Conservation (phyloP, 2,113 vertebrate genomes). For the Halichoerus grypus region DNA sequence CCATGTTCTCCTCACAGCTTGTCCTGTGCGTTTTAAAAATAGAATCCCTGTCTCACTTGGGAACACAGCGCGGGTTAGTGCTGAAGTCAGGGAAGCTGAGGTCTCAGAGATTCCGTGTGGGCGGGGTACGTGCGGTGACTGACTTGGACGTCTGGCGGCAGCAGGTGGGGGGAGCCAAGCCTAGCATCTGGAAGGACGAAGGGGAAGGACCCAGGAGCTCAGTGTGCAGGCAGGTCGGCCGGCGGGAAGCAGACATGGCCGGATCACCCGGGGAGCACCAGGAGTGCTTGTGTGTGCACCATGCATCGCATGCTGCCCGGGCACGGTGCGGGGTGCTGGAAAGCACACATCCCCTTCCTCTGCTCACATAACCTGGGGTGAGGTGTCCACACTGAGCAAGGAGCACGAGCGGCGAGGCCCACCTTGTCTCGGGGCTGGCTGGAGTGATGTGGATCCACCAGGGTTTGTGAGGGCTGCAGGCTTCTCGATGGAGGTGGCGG, state of each 20-base stretch:
- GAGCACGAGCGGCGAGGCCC: no score
- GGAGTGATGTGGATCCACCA: no score
- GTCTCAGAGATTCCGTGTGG: background rate
- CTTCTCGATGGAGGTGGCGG: no score
- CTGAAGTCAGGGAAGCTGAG: background rate
- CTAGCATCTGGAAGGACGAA: fast-evolving
- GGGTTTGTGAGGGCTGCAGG: fast-evolving
- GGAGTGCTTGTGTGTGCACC: fast-evolving
- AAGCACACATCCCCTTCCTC: no score
- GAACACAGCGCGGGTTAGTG: no score
- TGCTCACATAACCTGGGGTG: background rate
- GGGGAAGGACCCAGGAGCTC: background rate
- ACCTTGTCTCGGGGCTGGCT: fast-evolving
- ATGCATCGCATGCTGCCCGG: fast-evolving
- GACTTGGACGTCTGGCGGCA: background rate
- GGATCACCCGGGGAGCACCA: fast-evolving
- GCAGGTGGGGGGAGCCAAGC: background rate
- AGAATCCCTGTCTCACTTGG: background rate
- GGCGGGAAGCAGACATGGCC: background rate
- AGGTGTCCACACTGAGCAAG: fast-evolving
- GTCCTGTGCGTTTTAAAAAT: background rate
- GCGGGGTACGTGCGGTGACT: background rate
- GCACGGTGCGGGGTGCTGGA: fast-evolving
- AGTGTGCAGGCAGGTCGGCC: background rate
- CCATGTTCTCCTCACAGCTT: background rate